Evolutionary conservation across 1,140 invertebrate species (phyloP).

Genomic region (Berghia stephanieae): DNA sequence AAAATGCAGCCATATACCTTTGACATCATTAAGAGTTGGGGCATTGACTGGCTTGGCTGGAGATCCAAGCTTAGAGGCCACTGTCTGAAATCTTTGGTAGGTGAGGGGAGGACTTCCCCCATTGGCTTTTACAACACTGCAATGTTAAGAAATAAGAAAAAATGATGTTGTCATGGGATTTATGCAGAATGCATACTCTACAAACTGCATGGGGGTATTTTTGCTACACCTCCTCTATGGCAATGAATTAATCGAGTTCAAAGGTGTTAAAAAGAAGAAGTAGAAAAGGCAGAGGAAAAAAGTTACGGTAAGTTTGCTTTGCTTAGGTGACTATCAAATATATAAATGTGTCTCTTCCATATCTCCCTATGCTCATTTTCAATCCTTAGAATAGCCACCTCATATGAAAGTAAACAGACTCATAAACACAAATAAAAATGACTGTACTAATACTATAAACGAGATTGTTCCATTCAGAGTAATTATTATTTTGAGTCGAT

Average conservation of each 20-base stretch:
- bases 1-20: too few species aligned
- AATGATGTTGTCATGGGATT: neutral
- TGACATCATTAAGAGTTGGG: conserved; percentile 68
- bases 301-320: too few species aligned
- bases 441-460: too few species aligned
- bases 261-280: neutral
- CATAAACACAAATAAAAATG: too few species aligned
- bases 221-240: neutral
- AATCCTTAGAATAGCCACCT: too few species aligned
- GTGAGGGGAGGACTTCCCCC: conserved; percentile 83
- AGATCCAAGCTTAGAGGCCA: conserved; percentile 79
- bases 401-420: too few species aligned
- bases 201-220: neutral
- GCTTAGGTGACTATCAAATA: too few species aligned
- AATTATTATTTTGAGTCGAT: too few species aligned
- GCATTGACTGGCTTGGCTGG: conserved; percentile 75
- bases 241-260: neutral
- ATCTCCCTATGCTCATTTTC: too few species aligned
- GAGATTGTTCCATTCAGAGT: too few species aligned
- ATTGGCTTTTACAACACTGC: conserved; percentile 84
- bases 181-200: neutral
- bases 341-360: too few species aligned
- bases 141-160: conserved; percentile 40
- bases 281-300: neutral
- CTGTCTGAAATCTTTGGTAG: conserved; percentile 85